Conservation (phyloP, 2,797 vertebrate genomes). For the Natrix natrix region DNA sequence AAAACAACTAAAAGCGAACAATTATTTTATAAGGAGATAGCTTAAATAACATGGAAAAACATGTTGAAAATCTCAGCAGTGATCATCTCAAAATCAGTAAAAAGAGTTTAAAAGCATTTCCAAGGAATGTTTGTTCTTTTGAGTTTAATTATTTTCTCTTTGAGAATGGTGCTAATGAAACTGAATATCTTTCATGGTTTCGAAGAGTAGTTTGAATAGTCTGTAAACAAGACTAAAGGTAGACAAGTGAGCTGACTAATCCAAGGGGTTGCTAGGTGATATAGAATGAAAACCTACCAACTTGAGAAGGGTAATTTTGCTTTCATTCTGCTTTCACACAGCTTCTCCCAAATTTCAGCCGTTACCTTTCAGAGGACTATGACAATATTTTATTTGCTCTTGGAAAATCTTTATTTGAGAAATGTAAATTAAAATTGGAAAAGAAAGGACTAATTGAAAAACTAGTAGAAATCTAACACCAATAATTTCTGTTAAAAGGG, state of each 20-base stretch:
- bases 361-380: conserved; percentile 72
- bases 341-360: conserved; percentile 74
- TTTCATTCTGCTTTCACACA: conserved; percentile 77
- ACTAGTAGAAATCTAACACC: not conserved
- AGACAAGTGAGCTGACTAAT: conserved; percentile 76
- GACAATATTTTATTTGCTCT: conserved; percentile 47
- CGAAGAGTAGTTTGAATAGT: conserved; percentile 75
- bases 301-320: conserved; percentile 79
- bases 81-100: conserved; percentile 66
- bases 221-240: conserved; percentile 78
- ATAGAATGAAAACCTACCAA: conserved; percentile 77
- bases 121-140: conserved; percentile 79
- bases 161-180: conserved; percentile 81
- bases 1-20: conserved; percentile 25
- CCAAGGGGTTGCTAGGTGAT: conserved; percentile 80
- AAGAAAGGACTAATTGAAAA: conserved; percentile 27
- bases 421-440: not conserved
- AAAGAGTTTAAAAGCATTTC: conserved; percentile 67
- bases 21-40: not conserved
- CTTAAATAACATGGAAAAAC: not conserved
- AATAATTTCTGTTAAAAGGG: not conserved
- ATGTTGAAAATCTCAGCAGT: conserved; percentile 48
- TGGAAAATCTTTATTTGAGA: not conserved
- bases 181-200: conserved; percentile 79
- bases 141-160: conserved; percentile 84